Conservation (phyloP, 1,140 invertebrate species). For the Zaprionus davidi region DNA sequence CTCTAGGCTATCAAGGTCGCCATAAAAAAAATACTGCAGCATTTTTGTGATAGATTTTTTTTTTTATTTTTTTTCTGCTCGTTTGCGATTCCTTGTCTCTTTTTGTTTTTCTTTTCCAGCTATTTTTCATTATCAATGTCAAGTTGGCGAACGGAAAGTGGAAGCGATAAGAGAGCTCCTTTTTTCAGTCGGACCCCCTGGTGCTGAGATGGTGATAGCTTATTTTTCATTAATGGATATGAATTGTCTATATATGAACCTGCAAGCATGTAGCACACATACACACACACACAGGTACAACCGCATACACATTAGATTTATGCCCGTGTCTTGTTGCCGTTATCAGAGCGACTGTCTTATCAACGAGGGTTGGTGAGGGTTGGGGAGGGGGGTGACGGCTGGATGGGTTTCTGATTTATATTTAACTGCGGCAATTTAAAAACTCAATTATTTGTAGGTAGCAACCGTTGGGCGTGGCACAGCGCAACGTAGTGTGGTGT, state of each 20-base stretch:
- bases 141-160: conserved; percentile 36
- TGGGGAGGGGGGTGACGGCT: not conserved
- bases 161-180: conserved; percentile 51
- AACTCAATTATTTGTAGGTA: conserved; percentile 42
- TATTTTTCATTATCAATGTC: conserved; percentile 79
- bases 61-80: not conserved
- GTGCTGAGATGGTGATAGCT: conserved; percentile 19
- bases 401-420: conserved; percentile 53
- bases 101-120: conserved; percentile 1
- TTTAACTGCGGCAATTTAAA: conserved; percentile 52
- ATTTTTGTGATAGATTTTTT: not conserved
- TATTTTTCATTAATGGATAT: conserved; percentile 63
- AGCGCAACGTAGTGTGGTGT: conserved; percentile 34
- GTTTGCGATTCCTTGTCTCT: conserved; percentile 18
- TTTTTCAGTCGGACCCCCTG: conserved; percentile 27
- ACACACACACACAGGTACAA: conserved; percentile 8
- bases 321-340: not conserved
- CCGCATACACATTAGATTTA: conserved; percentile 22
- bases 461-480: conserved; percentile 42
- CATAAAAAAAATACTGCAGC: conserved; percentile 8
- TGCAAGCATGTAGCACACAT: not conserved
- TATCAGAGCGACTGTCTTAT: conserved; percentile 40
- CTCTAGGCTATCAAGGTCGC: conserved; percentile 31
- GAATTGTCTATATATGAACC: not conserved
- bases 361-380: conserved; percentile 6